phyloP scores from a whole-genome alignment of 2,888 invertebrate species.

The Tachina grossa region DNA sequence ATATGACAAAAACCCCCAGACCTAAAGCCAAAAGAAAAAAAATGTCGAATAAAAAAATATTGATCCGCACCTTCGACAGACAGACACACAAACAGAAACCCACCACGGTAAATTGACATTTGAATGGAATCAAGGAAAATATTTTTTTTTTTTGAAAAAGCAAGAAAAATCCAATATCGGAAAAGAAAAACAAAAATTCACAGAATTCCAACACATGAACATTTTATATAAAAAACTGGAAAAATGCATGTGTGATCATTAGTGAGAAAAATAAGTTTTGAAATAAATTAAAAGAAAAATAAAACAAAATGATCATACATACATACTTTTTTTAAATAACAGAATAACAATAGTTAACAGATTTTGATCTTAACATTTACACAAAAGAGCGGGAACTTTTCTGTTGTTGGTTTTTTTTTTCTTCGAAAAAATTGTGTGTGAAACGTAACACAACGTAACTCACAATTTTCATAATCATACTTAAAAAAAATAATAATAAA shows the following conservation, averaged over 20 bases:
- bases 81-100: constrained; percentile 31
- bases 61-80: constrained; percentile 67
- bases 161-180: constrained; percentile 46
- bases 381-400: constrained; percentile 51
- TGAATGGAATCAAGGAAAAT: constrained; percentile 66
- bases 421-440: constrained; percentile 36
- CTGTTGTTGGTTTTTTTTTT: not conserved
- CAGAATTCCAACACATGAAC: constrained; percentile 58
- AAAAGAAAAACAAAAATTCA: constrained; percentile 32
- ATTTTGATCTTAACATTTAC: constrained; percentile 60
- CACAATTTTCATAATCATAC: constrained; percentile 46
- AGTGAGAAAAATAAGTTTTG: constrained; percentile 63
- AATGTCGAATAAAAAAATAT: constrained; percentile 33
- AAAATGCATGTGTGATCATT: constrained; percentile 56
- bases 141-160: constrained; percentile 10
- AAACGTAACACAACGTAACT: constrained; percentile 30
- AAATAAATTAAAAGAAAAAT: constrained; percentile 32
- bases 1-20: constrained; percentile 38
- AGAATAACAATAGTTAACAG: constrained; percentile 59
- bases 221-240: constrained; percentile 23
- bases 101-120: constrained; percentile 66
- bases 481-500: constrained; percentile 44
- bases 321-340: constrained; percentile 5
- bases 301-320: too few species aligned
- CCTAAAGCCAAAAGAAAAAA: constrained; percentile 38